Percentiles rank a stretch among this genome's conserved stretches.
These are phyloP conservation scores for Stylophora pistillata DNA, from an alignment of 64 coral and sea anemone genomes.

Conservation along the genomic window DNA sequence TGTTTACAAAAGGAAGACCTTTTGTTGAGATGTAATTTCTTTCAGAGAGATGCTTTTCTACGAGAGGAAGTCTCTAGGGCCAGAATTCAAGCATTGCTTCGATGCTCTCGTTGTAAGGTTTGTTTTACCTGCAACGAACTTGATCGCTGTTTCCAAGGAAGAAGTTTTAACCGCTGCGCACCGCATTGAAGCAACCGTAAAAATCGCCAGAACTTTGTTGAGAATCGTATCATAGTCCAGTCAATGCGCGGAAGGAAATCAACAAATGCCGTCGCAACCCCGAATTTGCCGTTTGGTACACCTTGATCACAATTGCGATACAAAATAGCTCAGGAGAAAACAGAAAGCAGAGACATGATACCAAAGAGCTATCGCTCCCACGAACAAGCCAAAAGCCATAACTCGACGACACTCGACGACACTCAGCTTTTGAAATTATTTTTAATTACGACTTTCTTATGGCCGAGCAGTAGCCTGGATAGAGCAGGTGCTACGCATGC, in stretches of 20 bases:
- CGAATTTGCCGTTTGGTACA: neutral
- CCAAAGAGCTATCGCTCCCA: slow-evolving; percentile 93
- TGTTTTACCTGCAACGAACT: neutral
- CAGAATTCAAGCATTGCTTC: neutral
- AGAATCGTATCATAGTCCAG: too few relatives aligned
- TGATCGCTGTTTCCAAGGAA: neutral
- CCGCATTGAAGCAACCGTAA: neutral
- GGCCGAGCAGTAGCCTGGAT: slow-evolving; percentile 2
- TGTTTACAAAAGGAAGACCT: neutral
- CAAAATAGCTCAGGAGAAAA: slow-evolving; percentile 92
- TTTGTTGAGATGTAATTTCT: neutral
- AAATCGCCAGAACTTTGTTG: neutral
- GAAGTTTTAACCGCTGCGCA: neutral
- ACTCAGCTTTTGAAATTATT: neutral
- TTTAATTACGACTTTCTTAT: neutral
- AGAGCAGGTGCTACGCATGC: slow-evolving; percentile 3
- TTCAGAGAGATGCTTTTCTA: neutral
- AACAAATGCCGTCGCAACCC: neutral
- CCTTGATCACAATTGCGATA: slow-evolving; percentile 73
- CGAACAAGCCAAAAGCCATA: slow-evolving; percentile 94
- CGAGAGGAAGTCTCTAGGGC: neutral
- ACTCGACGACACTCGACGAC: neutral
- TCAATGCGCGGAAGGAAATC: too few relatives aligned
- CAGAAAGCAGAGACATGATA: slow-evolving; percentile 95
- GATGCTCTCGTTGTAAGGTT: neutral